Base-by-base conservation (phyloP, 2,797 vertebrate species). In the Esox lucius region DNA sequence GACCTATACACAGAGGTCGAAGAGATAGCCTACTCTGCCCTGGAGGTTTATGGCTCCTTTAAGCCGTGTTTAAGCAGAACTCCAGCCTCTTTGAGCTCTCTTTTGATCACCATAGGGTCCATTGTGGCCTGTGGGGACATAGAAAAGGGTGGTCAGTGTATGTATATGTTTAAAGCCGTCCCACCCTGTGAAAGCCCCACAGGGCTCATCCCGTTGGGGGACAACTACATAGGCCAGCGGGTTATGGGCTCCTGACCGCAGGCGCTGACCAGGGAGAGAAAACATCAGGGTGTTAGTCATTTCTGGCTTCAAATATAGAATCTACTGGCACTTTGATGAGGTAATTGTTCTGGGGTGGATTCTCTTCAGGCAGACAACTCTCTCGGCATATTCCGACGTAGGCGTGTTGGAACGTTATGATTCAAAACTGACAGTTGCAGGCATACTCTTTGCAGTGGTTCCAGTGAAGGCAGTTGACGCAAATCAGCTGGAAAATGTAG, bases 11-110 rank as follows among this genome's bases (percentile, higher is more conserved):
- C 5, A 42, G 39, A 42, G 39, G 39, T 42, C 5, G 39, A 42
- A 3, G 39, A 42, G 89, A 77, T 81, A 85, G n/a, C 13, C 68
- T 82, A 74, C 85, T 53, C 84, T 77, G 81, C 89, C 91, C 91
- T 3, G 68, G 83, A 85, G 90, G 81, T 89, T 85, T 89, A 19
- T 83, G 87, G 81, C 80, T 80, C 74, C 74, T 85, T 84, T 91
- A 93, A 93, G 91, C 91, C 87, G 77, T 91, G 89, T 91, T 92
- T 88, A 91, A 90, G 89, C 86, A 87, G 86, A 17, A 82, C 85
- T 88, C 85, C 80, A 87, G n/a, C n/a, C 53, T 22, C 9, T 68
- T 39, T 68, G 67, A 39, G n/a, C n/a, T 68, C 67, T 86, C 88
- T 87, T 92, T 91, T 91, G 90, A 91, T 91, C 91, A 82, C 88